Conservation (phyloP, 2,888 invertebrate species). For the Chironomus tentans region DNA sequence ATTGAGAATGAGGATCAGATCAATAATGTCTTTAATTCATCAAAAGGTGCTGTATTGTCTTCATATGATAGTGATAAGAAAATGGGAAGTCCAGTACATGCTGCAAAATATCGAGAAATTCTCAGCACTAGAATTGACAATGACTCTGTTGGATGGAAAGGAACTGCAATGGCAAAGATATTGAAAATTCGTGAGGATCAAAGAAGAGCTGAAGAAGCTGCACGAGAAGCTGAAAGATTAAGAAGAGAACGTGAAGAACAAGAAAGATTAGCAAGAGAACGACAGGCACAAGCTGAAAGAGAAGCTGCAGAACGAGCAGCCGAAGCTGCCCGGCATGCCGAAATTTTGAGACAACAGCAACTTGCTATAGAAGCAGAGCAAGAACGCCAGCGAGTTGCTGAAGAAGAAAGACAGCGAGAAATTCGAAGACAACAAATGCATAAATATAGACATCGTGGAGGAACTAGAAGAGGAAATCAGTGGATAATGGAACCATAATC, state of each 20-base stretch:
- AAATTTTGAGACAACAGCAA: conserved; percentile 3
- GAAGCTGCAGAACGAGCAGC: conserved; percentile 2
- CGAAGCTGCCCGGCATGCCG: conserved; percentile 15
- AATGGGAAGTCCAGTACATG: background rate
- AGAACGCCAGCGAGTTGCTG: conserved; percentile 2
- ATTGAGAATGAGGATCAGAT: background rate
- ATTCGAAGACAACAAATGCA: background rate
- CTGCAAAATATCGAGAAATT: background rate
- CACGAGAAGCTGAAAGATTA: conserved; percentile 5
- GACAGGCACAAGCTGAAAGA: background rate
- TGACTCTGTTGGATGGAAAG: conserved; percentile 14
- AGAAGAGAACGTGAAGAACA: background rate
- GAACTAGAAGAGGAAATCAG: too few species aligned
- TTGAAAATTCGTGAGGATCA: background rate
- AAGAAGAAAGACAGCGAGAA: conserved; percentile 11
- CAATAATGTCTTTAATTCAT: background rate
- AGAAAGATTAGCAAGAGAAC: conserved; percentile 4
- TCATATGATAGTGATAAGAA: conserved; percentile 1
- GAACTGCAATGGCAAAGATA: background rate
- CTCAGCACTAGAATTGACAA: background rate
- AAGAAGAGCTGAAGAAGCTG: conserved; percentile 3
- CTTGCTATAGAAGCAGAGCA: conserved; percentile 3
- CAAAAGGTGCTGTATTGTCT: background rate
- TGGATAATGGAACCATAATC: too few species aligned
- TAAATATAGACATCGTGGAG: too few species aligned